Conservation (phyloP, 2,113 vertebrate genomes). For the Paedocypris sp. region DNA sequence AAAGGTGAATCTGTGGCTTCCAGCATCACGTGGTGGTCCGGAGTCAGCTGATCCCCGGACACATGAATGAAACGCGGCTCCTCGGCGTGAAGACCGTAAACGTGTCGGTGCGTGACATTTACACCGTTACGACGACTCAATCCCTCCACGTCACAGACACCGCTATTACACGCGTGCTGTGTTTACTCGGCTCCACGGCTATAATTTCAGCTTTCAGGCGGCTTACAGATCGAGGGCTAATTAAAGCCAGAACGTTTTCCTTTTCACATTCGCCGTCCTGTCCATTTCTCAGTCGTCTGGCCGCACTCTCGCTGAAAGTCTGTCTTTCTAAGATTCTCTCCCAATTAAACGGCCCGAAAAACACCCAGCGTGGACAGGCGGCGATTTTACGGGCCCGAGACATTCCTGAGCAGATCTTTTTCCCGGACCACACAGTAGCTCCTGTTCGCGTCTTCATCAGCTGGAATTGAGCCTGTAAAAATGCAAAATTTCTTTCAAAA, state of each 20-base stretch:
- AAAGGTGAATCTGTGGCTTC: too few species aligned
- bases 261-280: slow-evolving; percentile 28
- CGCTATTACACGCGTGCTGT: slow-evolving; percentile 1
- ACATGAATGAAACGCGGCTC: too few species aligned
- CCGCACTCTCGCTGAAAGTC: slow-evolving; percentile 12
- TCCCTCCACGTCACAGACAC: slow-evolving; percentile 11
- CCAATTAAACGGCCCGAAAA: slow-evolving; percentile 25
- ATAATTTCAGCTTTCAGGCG: slow-evolving; percentile 2
- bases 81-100: slow-evolving; percentile 34
- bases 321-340: slow-evolving; percentile 25
- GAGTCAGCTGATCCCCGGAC: too few species aligned
- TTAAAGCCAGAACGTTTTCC: slow-evolving; percentile 23
- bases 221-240: slow-evolving; percentile 11
- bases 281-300: slow-evolving; percentile 26
- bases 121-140: slow-evolving; percentile 25
- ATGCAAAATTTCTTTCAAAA: too few species aligned
- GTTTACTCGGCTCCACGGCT: slow-evolving; percentile 7
- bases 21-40: too few species aligned
- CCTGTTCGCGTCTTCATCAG: slow-evolving; percentile 30
- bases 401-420: slow-evolving; percentile 5
- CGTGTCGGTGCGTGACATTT: slow-evolving; percentile 38
- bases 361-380: slow-evolving; percentile 26
- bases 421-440: neutral
- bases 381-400: slow-evolving; percentile 29
- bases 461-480: slow-evolving; percentile 31